These are phyloP conservation scores for Iphiclides podalirius DNA, from an alignment of 2,888 invertebrate genomes.

Conservation along the genomic window DNA sequence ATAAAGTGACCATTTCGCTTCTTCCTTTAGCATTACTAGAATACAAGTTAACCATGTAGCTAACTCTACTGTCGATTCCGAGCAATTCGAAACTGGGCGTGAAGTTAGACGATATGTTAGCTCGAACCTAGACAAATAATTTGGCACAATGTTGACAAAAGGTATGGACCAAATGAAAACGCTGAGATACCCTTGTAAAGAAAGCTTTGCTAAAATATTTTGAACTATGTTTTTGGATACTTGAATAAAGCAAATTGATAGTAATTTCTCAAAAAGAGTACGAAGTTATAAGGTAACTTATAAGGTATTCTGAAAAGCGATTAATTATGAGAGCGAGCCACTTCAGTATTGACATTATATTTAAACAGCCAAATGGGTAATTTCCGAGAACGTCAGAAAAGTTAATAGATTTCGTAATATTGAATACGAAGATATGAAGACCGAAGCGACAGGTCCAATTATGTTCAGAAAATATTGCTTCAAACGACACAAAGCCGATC, in stretches of 20 bases:
- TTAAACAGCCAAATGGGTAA: conserved; percentile 7
- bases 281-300: too few species aligned
- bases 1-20: conserved; percentile 88
- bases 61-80: conserved; percentile 84
- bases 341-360: too few species aligned
- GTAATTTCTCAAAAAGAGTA: too few species aligned
- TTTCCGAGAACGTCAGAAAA: conserved; percentile 25
- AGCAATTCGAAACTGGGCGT: conserved; percentile 83
- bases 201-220: too few species aligned
- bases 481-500: conserved; percentile 18
- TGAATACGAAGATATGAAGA: conserved; percentile 4
- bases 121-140: conserved; percentile 62
- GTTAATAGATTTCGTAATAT: conserved; percentile 5
- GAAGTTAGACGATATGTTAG: conserved; percentile 80
- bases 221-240: too few species aligned
- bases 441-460: conserved; percentile 20
- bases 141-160: too few species aligned
- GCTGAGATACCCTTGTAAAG: too few species aligned
- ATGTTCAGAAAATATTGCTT: conserved; percentile 20
- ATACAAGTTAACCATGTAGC: conserved; percentile 88
- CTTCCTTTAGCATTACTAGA: conserved; percentile 93
- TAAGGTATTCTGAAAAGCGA: too few species aligned
- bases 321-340: too few species aligned
- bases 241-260: too few species aligned
- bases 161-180: too few species aligned